A percentile compares a stretch with the other conserved stretches of the same genome.
Evolutionary conservation across 2,113 vertebrate species (phyloP).

Genomic region (Fregetta grallaria): DNA sequence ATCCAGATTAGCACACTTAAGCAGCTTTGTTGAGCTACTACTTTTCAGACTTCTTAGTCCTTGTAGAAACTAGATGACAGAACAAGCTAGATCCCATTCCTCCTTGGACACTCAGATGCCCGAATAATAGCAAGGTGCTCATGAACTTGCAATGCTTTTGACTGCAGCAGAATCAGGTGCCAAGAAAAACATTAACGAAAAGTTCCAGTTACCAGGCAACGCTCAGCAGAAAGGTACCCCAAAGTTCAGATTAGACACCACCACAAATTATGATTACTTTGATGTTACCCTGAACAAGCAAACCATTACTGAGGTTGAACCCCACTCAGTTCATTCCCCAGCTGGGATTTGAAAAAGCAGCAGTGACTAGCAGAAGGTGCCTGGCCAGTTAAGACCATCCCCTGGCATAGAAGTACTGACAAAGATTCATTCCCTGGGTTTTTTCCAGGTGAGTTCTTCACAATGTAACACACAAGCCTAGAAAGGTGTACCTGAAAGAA

Average conservation of each 20-base stretch:
- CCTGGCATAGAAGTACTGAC: not conserved
- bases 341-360: not conserved
- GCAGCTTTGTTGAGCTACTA: not conserved
- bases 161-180: not conserved
- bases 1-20: not conserved
- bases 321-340: not conserved
- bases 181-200: not conserved
- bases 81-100: not conserved
- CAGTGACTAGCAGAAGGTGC: not conserved
- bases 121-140: not conserved
- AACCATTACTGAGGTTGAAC: not conserved
- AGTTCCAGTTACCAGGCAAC: not conserved
- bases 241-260: not conserved
- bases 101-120: not conserved
- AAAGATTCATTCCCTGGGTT: not conserved
- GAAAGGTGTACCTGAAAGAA: not conserved
- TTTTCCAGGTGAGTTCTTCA: not conserved
- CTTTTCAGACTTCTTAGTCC: not conserved
- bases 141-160: not conserved
- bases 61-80: not conserved
- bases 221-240: not conserved
- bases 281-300: not conserved
- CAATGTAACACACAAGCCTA: not conserved
- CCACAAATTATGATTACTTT: not conserved
- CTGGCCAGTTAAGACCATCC: not conserved